Percentiles rank a stretch among this genome's conserved stretches.
Conservation (phyloP, 2,888 invertebrate species). For the Lepas anatifera region DNA sequence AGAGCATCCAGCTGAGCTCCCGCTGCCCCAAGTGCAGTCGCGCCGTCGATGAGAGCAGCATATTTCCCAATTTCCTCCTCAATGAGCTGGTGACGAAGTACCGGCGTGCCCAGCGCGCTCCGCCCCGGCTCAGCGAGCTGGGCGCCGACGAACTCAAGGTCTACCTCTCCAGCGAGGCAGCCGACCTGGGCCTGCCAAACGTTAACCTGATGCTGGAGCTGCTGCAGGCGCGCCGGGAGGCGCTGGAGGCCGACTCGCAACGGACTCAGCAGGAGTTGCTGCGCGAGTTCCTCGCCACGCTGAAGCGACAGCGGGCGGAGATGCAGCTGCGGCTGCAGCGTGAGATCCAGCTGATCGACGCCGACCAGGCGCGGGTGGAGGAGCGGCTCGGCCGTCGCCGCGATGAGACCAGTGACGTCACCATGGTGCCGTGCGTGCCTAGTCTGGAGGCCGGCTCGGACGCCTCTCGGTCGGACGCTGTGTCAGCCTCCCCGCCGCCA, state of each 20-base stretch:
- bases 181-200: slow-evolving; percentile 62
- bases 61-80: slow-evolving; percentile 74
- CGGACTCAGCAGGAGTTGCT: slow-evolving; percentile 68
- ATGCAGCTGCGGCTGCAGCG: slow-evolving; percentile 49
- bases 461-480: too few species aligned
- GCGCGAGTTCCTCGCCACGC: slow-evolving; percentile 66
- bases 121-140: slow-evolving; percentile 19
- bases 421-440: background rate
- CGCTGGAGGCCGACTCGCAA: slow-evolving; percentile 66
- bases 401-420: background rate
- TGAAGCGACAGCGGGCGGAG: slow-evolving; percentile 57
- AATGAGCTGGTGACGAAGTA: slow-evolving; percentile 68
- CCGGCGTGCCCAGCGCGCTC: slow-evolving; percentile 26
- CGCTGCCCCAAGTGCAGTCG: slow-evolving; percentile 76
- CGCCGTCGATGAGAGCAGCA: slow-evolving; percentile 47
- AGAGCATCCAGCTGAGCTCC: slow-evolving; percentile 49
- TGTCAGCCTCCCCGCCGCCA: background rate
- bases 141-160: slow-evolving; percentile 26
- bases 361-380: slow-evolving; percentile 58
- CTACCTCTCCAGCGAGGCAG: slow-evolving; percentile 34
- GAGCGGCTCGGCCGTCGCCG: slow-evolving; percentile 40
- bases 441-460: background rate
- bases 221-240: slow-evolving; percentile 60
- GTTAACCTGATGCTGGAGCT: slow-evolving; percentile 72
- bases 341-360: slow-evolving; percentile 61